A percentile compares a stretch with the other conserved stretches of the same genome.
phyloP scores from a whole-genome alignment of 2,113 vertebrate genomes.

The Mola mola region DNA sequence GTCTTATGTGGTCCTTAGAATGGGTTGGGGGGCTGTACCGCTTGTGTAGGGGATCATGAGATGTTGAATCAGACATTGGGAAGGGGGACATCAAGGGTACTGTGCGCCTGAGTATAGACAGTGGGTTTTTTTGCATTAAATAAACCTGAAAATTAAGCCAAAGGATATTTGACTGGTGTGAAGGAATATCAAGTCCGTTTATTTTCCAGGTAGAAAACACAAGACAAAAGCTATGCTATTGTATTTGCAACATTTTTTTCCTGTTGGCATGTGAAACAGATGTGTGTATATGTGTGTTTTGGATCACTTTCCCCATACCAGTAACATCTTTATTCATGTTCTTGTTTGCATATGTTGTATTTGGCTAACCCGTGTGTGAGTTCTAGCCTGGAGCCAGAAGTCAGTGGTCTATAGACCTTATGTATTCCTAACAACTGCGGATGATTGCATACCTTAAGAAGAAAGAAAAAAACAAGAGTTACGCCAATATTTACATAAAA shows the following conservation, averaged over 20 bases:
- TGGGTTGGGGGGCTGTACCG: slow-evolving; percentile 25
- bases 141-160: neutral
- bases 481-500: too few species aligned
- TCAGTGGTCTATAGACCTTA: slow-evolving; percentile 20
- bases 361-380: slow-evolving; percentile 25
- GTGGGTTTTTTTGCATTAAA: slow-evolving; percentile 9
- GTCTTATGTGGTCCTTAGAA: slow-evolving; percentile 51
- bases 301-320: slow-evolving; percentile 28
- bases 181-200: neutral
- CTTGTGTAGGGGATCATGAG: slow-evolving; percentile 35
- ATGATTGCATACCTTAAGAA: slow-evolving; percentile 38
- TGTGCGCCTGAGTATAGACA: slow-evolving; percentile 14
- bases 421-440: slow-evolving; percentile 18
- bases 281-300: slow-evolving; percentile 43
- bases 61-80: slow-evolving; percentile 20
- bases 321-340: slow-evolving; percentile 26
- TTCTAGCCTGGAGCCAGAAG: neutral
- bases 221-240: neutral
- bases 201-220: neutral
- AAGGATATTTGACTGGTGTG: slow-evolving; percentile 1
- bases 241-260: slow-evolving; percentile 2
- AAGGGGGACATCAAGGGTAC: slow-evolving; percentile 22
- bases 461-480: slow-evolving; percentile 1
- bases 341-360: slow-evolving; percentile 42
- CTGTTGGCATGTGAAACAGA: slow-evolving; percentile 25